A percentile compares a stretch with the other conserved stretches of the same genome.
phyloP scores from a whole-genome alignment of 2,797 vertebrate genomes.

The Euphonia xanthogaster region DNA sequence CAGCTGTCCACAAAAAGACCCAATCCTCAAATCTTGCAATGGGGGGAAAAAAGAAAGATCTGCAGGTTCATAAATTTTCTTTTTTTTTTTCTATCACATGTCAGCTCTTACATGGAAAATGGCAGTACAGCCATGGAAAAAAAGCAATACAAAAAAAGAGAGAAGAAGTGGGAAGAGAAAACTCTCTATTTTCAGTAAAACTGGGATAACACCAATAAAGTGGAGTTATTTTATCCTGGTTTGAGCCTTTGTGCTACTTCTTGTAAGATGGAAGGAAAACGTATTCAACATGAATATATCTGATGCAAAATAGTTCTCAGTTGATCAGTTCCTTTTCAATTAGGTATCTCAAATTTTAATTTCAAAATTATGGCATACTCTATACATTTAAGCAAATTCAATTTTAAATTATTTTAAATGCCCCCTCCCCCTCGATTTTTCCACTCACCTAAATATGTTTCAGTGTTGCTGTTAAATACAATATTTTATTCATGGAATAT shows the following conservation, averaged over 20 bases:
- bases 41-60: too few relatives aligned
- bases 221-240: neutral
- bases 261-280: neutral
- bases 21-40: neutral
- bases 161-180: neutral
- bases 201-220: neutral
- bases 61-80: neutral
- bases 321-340: neutral
- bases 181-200: neutral
- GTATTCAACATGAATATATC: neutral
- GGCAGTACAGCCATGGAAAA: neutral
- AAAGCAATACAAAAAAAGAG: neutral
- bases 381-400: neutral
- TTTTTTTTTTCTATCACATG: neutral
- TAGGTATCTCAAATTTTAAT: neutral
- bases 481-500: neutral
- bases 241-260: neutral
- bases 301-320: neutral
- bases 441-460: neutral
- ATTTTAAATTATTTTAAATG: neutral
- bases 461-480: neutral
- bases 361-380: neutral
- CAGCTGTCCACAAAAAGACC: neutral
- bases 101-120: neutral
- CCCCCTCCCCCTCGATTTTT: accelerated